Conservation (phyloP, 2,797 vertebrate genomes). For the Uromys caudimaculatus region DNA sequence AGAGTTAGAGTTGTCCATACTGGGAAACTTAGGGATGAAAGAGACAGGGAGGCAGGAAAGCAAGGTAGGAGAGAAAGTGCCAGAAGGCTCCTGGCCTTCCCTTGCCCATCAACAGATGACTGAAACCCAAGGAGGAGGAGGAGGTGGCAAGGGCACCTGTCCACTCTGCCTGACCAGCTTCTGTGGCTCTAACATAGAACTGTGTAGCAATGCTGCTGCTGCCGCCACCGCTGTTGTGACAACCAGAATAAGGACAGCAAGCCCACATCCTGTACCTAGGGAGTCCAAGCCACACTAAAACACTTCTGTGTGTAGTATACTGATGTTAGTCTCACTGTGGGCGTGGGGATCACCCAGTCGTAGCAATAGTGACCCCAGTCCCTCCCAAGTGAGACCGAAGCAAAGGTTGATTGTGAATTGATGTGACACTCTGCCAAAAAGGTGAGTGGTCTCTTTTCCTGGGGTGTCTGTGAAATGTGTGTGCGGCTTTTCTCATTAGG, state of each 20-base stretch:
- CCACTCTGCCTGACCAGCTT: background rate
- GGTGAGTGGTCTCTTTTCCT: background rate
- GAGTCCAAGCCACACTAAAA: too few relatives aligned
- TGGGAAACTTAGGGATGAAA: too few relatives aligned
- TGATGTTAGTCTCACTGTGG: accelerated
- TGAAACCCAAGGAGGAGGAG: accelerated
- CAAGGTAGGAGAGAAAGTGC: too few relatives aligned
- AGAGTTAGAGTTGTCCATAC: background rate
- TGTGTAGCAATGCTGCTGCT: background rate
- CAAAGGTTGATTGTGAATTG: background rate
- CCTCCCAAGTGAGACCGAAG: background rate
- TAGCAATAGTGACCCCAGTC: background rate
- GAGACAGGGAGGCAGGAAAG: too few relatives aligned
- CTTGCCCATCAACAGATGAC: background rate
- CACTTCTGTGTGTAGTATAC: accelerated
- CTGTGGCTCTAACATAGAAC: background rate
- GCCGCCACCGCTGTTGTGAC: accelerated
- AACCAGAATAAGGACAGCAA: background rate
- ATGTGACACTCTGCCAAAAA: background rate
- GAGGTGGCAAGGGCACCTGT: accelerated
- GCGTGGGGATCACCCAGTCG: too few relatives aligned
- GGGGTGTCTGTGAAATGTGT: accelerated
- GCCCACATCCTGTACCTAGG: accelerated
- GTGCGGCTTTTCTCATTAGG: accelerated
- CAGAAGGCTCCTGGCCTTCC: accelerated